Evolutionary conservation across 1,140 invertebrate species (phyloP), one percentile per base, ranked within the genome.

Genomic region (Dinoponera quadriceps): DNA sequence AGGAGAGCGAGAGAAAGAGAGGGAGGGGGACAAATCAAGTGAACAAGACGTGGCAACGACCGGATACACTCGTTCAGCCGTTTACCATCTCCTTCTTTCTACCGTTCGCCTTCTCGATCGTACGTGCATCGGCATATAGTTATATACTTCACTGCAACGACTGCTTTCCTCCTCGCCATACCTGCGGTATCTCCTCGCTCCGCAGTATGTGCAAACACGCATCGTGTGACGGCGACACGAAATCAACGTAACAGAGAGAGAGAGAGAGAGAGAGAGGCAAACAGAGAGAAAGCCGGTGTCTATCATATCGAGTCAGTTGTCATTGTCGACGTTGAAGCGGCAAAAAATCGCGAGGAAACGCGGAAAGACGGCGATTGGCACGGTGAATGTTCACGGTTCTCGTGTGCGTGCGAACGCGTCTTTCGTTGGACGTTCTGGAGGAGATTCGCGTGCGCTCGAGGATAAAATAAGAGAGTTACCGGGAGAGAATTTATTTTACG

Each of bases 41-140:
- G 90, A 93, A 93, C 91, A 89, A 90, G 88, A 92, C 89, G 91
- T 93, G 93, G 91, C 92, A 93, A 93, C 92, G 92, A 93, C 92
- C 92, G 90, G 91, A 93, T 92, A 93, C 85, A 90, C 88, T 92
- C 87, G 89, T 88, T 91, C 89, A 74, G 85, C 81, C 83, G 66
- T 89, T 84, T 85, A 71, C 78, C 54, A 16, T 90, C 86, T 89
- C 63, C 44, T 55, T 82, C 65, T 63, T 54, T 82, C 59, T 71
- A 65, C 65, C 62, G 73, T 44, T 51, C 11, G 22, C 33, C 33
- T 55, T 85, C 77, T 78, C 65, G 18, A 84, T 82, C 51, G 38
- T 73, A 55, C 33, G 55, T 9, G 3, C 27, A 65, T 66, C 29
- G 48, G 44, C 48, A 65, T 77, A 83, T 66, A 49, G 51, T 66